Evolutionary conservation across 2,888 invertebrate species (phyloP).

Genomic region (Agrilus cyanescens): DNA sequence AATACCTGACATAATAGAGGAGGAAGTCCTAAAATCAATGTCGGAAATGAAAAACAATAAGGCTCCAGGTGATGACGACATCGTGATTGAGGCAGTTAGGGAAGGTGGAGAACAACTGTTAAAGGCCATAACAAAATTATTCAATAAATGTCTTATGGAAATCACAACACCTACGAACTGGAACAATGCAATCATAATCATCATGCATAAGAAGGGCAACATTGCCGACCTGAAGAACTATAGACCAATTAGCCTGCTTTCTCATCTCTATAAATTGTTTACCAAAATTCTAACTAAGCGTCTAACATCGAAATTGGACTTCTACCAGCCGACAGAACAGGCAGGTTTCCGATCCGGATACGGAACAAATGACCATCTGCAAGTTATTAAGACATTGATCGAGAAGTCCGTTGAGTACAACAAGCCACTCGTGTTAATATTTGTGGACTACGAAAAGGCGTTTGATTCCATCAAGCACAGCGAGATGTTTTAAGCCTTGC

Average conservation of each 20-base stretch:
- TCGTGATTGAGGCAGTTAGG: conserved; percentile 1
- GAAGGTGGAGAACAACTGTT: conserved; percentile 2
- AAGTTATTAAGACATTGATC: neutral
- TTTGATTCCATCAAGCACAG: conserved; percentile 9
- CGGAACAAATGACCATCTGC: neutral
- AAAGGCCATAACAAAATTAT: conserved; percentile 1
- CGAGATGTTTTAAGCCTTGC: conserved; percentile 4
- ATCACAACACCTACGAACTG: conserved; percentile 1
- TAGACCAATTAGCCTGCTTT: neutral
- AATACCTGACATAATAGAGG: conserved; percentile 4
- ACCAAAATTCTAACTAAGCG: neutral
- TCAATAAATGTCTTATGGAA: neutral
- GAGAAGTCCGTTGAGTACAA: conserved; percentile 3
- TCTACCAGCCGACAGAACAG: conserved; percentile 1
- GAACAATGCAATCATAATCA: neutral
- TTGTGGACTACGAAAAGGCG: conserved; percentile 8
- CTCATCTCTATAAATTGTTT: conserved; percentile 1
- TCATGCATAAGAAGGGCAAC: conserved; percentile 1
- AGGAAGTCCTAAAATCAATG: conserved; percentile 1
- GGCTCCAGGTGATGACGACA: conserved; percentile 1
- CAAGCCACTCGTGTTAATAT: neutral
- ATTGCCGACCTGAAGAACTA: neutral
- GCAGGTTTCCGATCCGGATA: neutral
- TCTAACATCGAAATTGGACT: neutral
- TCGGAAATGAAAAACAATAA: conserved; percentile 3